These are phyloP conservation scores for Rhinogobio ventralis DNA, from an alignment of 2,797 vertebrate genomes.

Conservation along the genomic window DNA sequence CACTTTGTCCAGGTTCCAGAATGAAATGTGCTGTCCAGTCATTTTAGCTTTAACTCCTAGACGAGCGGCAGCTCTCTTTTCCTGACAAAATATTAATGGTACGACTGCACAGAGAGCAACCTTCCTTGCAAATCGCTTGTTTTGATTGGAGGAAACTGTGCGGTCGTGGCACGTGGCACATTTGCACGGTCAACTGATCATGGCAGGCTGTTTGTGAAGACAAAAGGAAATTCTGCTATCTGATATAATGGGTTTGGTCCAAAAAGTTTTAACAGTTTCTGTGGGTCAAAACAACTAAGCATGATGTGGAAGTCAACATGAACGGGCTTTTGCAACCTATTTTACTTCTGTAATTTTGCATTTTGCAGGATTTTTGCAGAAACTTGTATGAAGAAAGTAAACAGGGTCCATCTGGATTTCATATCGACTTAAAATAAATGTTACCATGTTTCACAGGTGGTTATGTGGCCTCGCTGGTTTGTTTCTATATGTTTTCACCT, in stretches of 20 bases:
- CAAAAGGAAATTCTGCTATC: not conserved
- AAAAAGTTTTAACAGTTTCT: not conserved
- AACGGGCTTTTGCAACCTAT: not conserved
- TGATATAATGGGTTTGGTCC: conserved; percentile 18
- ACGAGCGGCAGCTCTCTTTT: not conserved
- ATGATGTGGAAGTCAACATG: conserved; percentile 14
- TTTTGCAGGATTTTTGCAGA: not conserved
- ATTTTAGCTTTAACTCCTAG: conserved; percentile 4
- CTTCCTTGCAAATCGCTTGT: not conserved
- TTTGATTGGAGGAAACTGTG: not conserved
- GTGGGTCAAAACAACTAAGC: conserved; percentile 22
- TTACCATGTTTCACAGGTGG: not conserved
- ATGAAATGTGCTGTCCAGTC: conserved; percentile 34
- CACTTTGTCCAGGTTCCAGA: conserved; percentile 32
- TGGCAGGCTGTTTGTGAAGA: not conserved
- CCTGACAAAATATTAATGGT: conserved; percentile 10
- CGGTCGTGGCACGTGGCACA: not conserved
- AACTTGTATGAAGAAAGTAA: not conserved
- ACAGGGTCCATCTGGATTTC: not conserved
- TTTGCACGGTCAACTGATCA: conserved; percentile 5
- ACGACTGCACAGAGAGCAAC: not conserved
- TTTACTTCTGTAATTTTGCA: not conserved
- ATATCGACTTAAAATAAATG: not conserved
- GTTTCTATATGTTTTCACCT: conserved; percentile 12
- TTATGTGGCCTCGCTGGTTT: conserved; percentile 19